A percentile compares a stretch with the other conserved stretches of the same genome.
These are phyloP conservation scores for Oligia strigilis DNA, from an alignment of 2,888 invertebrate species.

Conservation along the genomic window DNA sequence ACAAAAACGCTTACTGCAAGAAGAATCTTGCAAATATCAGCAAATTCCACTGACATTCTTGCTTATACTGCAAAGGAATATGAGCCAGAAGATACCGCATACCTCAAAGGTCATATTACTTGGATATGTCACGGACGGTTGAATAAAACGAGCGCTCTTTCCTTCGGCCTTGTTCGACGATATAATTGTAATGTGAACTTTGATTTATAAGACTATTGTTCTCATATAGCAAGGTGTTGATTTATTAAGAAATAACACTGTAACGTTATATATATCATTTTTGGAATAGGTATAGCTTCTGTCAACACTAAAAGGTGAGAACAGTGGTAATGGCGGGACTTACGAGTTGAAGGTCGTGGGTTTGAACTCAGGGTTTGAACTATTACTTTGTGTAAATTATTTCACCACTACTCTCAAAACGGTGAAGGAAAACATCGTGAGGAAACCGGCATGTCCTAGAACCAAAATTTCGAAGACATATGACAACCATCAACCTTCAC, in stretches of 20 bases:
- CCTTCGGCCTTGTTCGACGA: constrained; percentile 38
- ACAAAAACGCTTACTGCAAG: constrained; percentile 2
- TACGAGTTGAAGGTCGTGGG: not conserved
- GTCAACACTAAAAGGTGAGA: not conserved
- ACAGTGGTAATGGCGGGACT: not conserved
- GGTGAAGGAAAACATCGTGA: not conserved
- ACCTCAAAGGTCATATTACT: constrained; percentile 58
- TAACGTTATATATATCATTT: not conserved
- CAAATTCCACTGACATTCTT: constrained; percentile 26
- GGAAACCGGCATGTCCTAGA: not conserved
- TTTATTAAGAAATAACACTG: not conserved
- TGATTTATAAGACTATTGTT: constrained; percentile 33
- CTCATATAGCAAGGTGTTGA: constrained; percentile 19
- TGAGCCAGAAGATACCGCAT: constrained; percentile 44
- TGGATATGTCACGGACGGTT: constrained; percentile 66
- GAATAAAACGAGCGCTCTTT: constrained; percentile 42
- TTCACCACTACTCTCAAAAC: not conserved
- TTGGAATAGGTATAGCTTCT: not conserved
- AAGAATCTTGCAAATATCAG: constrained; percentile 16
- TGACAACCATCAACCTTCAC: not conserved
- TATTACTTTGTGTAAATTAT: not conserved
- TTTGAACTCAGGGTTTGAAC: not conserved
- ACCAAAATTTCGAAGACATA: not conserved
- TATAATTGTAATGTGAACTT: constrained; percentile 42
- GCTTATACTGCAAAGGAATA: constrained; percentile 33